These are phyloP conservation scores for Teleogryllus occipitalis DNA, from an alignment of 1,140 invertebrate species.

Conservation along the genomic window DNA sequence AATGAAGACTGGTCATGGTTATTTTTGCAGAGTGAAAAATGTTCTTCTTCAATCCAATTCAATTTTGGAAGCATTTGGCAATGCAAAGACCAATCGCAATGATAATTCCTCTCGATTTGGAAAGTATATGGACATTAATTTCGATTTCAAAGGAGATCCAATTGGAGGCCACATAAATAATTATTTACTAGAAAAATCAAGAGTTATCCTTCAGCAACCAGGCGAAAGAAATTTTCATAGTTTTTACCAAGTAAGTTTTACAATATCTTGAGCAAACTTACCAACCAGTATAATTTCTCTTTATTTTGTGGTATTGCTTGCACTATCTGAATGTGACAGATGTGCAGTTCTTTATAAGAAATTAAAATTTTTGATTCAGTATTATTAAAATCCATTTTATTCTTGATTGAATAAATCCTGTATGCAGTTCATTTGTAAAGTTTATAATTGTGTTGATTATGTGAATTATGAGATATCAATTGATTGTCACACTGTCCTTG, in stretches of 20 bases:
- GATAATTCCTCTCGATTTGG: slow-evolving; percentile 97
- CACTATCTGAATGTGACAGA: no score
- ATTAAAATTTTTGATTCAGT: no score
- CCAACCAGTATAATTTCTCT: no score
- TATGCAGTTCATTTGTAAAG: no score
- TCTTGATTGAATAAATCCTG: no score
- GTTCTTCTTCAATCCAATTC: slow-evolving; percentile 92
- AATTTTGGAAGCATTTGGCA: slow-evolving; percentile 93
- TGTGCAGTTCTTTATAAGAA: no score
- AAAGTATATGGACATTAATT: slow-evolving; percentile 99
- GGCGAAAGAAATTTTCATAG: slow-evolving; percentile 96
- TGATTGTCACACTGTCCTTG: no score
- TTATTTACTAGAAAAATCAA: slow-evolving; percentile 92
- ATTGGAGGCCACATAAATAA: slow-evolving; percentile 94
- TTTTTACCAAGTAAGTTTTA: slow-evolving; percentile 79
- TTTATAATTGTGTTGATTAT: no score
- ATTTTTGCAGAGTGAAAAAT: slow-evolving; percentile 80
- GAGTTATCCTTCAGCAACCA: slow-evolving; percentile 84
- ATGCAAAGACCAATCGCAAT: slow-evolving; percentile 95
- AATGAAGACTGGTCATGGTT: neutral
- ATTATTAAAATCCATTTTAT: no score
- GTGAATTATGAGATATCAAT: no score
- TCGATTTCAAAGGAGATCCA: slow-evolving; percentile 96
- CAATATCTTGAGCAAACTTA: neutral
- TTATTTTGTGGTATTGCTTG: no score